Conservation (phyloP, 2,113 vertebrate genomes). For the Bubalus kerabau region DNA sequence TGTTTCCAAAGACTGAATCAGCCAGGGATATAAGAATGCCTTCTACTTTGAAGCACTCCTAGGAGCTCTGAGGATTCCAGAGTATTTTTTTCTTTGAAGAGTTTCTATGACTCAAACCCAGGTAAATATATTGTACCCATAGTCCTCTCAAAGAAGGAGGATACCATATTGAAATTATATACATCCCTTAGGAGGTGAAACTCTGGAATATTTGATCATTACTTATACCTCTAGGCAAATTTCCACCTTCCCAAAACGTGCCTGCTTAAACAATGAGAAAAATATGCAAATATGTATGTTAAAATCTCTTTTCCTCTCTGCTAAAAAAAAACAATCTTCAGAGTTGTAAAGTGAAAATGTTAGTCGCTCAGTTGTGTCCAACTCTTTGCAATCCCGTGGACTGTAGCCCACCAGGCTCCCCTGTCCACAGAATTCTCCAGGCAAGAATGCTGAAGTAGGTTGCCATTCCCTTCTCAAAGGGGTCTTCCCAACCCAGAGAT, state of each 20-base stretch:
- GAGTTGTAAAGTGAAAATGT: neutral
- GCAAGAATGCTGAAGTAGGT: too few relatives aligned
- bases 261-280: neutral
- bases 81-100: neutral
- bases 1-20: neutral
- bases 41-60: neutral
- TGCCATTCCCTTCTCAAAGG: neutral
- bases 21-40: neutral
- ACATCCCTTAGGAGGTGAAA: neutral
- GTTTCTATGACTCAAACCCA: neutral
- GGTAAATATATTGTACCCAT: neutral
- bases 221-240: neutral
- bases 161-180: neutral
- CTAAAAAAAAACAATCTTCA: neutral
- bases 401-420: neutral
- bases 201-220: neutral
- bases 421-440: too few relatives aligned
- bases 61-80: neutral
- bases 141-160: neutral
- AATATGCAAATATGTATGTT: neutral
- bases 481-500: accelerated
- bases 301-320: neutral
- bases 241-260: neutral
- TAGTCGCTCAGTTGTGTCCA: neutral
- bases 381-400: too few relatives aligned